These are phyloP conservation scores for Dryobates pubescens DNA, from an alignment of 2,797 vertebrate genomes.

Conservation along the genomic window DNA sequence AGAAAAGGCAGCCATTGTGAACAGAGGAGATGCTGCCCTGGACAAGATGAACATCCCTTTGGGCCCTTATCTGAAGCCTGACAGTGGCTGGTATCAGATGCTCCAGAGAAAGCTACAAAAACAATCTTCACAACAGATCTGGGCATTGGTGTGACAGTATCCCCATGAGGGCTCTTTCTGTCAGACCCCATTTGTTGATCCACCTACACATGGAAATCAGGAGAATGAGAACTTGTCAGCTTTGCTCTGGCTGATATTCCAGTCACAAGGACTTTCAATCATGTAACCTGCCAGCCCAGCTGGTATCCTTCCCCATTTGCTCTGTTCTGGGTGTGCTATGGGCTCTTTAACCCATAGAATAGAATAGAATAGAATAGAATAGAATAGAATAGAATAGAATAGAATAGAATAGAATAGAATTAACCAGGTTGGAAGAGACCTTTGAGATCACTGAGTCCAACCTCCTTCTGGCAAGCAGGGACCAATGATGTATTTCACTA, in stretches of 20 bases:
- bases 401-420: no score
- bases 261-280: not conserved
- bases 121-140: constrained; percentile 9
- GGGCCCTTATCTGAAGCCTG: constrained; percentile 22
- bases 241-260: not conserved
- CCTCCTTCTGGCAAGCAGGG: not conserved
- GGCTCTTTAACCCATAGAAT: not conserved
- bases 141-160: not conserved
- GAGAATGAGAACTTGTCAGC: not conserved
- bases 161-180: not conserved
- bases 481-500: not conserved
- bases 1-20: not conserved
- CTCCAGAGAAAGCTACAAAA: not conserved
- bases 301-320: not conserved
- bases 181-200: not conserved
- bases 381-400: no score
- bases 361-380: no score
- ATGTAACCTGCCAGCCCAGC: not conserved
- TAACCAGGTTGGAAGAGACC: no score
- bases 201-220: not conserved
- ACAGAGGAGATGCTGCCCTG: not conserved
- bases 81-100: constrained; percentile 37
- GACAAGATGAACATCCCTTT: not conserved
- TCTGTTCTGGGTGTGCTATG: not conserved
- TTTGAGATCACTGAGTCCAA: no score